phyloP scores from a whole-genome alignment of 1,140 invertebrate genomes.

The Steinernema khuongi region DNA sequence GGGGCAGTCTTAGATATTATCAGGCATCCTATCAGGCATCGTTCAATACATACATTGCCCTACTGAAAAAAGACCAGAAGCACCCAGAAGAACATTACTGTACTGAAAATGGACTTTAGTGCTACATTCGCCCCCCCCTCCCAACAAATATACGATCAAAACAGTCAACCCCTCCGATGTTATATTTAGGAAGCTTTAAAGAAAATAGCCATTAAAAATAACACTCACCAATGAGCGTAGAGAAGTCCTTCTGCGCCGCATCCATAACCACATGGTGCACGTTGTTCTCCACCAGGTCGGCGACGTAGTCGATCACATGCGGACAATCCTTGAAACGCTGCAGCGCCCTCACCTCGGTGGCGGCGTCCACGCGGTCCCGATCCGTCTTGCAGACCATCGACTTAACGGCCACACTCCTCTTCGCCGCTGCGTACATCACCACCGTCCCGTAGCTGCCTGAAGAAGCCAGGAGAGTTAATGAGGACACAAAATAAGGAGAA shows the following conservation, averaged over 20 bases:
- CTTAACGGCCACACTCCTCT: not conserved
- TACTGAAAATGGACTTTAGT: no score
- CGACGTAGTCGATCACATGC: not conserved
- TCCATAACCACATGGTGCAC: slow-evolving; percentile 3
- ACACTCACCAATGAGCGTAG: not conserved
- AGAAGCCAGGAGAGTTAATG: not conserved
- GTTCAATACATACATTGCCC: no score
- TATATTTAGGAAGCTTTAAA: no score
- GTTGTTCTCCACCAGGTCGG: not conserved
- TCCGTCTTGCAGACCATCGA: slow-evolving; percentile 1
- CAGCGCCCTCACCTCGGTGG: not conserved
- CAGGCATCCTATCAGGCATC: no score
- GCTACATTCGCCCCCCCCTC: no score
- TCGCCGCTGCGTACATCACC: not conserved
- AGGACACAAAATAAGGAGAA: no score
- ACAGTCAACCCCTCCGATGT: no score
- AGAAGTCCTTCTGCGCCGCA: not conserved
- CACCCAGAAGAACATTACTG: no score
- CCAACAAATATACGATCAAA: no score
- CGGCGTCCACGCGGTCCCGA: not conserved
- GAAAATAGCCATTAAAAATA: no score
- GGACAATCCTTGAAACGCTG: not conserved
- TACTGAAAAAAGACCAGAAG: no score
- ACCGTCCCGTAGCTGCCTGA: not conserved
- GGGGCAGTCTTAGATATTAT: no score